Percentiles rank a stretch among this genome's conserved stretches.
These are phyloP conservation scores for Pleuronectes platessa DNA, from an alignment of 2,113 vertebrate genomes.

Conservation along the genomic window DNA sequence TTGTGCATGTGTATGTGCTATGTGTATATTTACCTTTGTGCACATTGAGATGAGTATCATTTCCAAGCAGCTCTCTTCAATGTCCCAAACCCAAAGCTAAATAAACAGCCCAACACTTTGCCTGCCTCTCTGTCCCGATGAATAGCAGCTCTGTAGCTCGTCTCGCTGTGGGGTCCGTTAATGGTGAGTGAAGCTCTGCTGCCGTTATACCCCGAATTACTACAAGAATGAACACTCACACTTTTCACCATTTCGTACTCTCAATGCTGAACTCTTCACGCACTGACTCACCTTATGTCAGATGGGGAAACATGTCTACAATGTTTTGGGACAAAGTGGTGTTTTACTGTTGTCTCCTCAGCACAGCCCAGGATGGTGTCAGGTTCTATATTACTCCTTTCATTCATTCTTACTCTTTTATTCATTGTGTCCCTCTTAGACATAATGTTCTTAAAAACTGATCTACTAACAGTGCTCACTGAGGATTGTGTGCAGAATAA, in stretches of 20 bases:
- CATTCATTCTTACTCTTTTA: too few relatives aligned
- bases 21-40: conserved; percentile 61
- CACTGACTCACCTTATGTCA: too few relatives aligned
- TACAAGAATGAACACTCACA: neutral
- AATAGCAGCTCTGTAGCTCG: conserved; percentile 56
- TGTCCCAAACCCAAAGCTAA: conserved; percentile 61
- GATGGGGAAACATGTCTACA: too few relatives aligned
- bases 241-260: neutral
- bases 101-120: conserved; percentile 63
- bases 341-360: too few relatives aligned
- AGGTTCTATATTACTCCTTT: too few relatives aligned
- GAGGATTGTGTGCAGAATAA: too few relatives aligned
- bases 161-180: conserved; percentile 49
- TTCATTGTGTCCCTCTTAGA: too few relatives aligned
- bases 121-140: conserved; percentile 24
- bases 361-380: too few relatives aligned
- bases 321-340: too few relatives aligned
- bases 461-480: too few relatives aligned
- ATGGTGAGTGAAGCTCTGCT: neutral
- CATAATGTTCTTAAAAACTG: too few relatives aligned
- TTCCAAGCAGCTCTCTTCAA: conserved; percentile 39
- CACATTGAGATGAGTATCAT: conserved; percentile 48
- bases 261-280: neutral
- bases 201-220: neutral
- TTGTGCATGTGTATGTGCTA: neutral